These are phyloP conservation scores for Baccha elongata DNA, from an alignment of 2,888 invertebrate species.

Conservation along the genomic window DNA sequence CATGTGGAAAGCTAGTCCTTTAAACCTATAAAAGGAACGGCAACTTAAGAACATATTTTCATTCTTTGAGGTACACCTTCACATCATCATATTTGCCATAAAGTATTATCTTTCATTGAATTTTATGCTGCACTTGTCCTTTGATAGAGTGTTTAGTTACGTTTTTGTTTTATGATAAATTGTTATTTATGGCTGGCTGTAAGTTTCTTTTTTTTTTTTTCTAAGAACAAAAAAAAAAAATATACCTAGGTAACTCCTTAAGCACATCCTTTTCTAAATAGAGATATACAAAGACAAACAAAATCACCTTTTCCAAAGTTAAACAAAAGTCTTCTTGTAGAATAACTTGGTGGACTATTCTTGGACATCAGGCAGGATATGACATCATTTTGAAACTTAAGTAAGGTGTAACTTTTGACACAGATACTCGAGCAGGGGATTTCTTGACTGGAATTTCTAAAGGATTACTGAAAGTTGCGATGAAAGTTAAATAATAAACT, in stretches of 20 bases:
- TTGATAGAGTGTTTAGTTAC: not conserved
- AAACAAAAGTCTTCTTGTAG: not conserved
- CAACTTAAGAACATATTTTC: no score
- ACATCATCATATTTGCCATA: not conserved
- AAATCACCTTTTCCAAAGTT: not conserved
- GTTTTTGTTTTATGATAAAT: not conserved
- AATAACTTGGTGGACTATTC: not conserved
- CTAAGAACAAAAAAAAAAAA: not conserved
- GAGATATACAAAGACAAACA: not conserved
- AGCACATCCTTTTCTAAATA: not conserved
- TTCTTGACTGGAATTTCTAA: conserved; percentile 27
- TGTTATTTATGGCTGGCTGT: not conserved
- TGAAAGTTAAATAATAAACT: conserved; percentile 22
- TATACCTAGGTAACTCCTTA: not conserved
- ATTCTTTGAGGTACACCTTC: not conserved
- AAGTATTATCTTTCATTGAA: not conserved
- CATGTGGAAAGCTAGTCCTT: no score
- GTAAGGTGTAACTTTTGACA: conserved; percentile 36
- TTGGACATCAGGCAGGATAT: not conserved
- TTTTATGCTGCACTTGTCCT: not conserved
- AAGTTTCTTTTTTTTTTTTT: not conserved
- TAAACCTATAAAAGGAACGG: no score
- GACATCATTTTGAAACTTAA: conserved; percentile 11
- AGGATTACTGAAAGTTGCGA: not conserved
- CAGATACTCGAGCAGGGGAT: conserved; percentile 4